Conservation (phyloP, 2,888 invertebrate species). For the Ptilodon capucinus region DNA sequence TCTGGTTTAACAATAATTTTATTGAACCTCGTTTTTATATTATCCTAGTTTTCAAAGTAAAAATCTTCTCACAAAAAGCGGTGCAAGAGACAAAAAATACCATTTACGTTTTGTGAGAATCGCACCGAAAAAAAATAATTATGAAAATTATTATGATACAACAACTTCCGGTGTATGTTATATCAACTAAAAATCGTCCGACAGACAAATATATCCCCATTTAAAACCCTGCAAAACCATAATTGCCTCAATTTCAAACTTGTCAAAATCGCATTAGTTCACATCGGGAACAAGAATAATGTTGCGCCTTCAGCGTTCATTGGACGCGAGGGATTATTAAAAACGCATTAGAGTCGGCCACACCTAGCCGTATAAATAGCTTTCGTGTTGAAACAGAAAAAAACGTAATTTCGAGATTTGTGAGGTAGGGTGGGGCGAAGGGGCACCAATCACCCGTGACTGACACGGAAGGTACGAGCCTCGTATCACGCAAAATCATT, state of each 20-base stretch:
- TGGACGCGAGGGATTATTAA: conserved; percentile 78
- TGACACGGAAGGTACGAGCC: conserved; percentile 76
- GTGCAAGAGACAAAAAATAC: neutral
- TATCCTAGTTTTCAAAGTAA: no score
- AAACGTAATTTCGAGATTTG: conserved; percentile 76
- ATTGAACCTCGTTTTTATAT: no score
- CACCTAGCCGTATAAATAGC: conserved; percentile 69
- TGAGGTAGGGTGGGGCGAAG: conserved; percentile 54
- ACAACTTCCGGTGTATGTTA: conserved; percentile 50
- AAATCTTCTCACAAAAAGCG: no score
- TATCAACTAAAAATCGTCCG: conserved; percentile 40
- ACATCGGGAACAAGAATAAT: conserved; percentile 62
- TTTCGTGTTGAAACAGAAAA: conserved; percentile 69
- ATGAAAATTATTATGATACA: conserved; percentile 30
- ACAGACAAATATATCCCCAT: conserved; percentile 65
- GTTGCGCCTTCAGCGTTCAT: conserved; percentile 71
- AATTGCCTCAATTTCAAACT: conserved; percentile 79
- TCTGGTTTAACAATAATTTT: no score
- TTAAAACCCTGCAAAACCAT: conserved; percentile 73
- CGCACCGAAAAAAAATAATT: no score
- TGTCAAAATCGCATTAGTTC: conserved; percentile 81
- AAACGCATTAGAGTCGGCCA: conserved; percentile 76
- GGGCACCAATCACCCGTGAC: conserved; percentile 73
- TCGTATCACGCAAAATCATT: conserved; percentile 78
- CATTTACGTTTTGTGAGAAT: neutral